Base-by-base conservation (phyloP, 1,140 invertebrate species). In the Nilaparvata lugens region DNA sequence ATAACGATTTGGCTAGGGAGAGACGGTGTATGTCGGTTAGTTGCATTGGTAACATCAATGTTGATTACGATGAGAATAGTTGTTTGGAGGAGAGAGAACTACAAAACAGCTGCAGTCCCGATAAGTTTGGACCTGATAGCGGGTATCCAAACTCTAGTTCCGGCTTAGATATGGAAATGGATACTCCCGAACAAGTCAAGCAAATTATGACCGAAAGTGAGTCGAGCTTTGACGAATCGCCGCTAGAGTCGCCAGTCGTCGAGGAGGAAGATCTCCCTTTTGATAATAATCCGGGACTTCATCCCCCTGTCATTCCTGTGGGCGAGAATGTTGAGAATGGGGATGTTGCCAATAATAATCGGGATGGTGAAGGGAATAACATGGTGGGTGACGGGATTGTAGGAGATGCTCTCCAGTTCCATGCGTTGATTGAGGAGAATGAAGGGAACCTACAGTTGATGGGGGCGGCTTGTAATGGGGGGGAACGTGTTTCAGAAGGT, bases 301-400 rank as follows among this genome's bases (percentile, higher is more conserved):
- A 31, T 9, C 16, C 55, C 14, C 18, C 38, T 16, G 23, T 56
- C 0, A 21, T 58, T 31, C 35, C 28, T 6, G 54, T 65, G 21
- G 18, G 60, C 1, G 64, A 67, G 16, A 58, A 67, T 58, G 75
- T 79, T 5, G 76, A 79, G 69, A 81, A 80, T 65, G 77, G 78
- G 5, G 78, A 81, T 68, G 68, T 80, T 9, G 77, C 73, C 3
- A 80, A 81, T 65, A 80, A 81, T 64, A 81, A 80, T 64, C 69
- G 78, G 28, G 78, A 81, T 63, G 69, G 68, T 1, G 76, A 80
- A 68, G 78, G 78, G 55, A 79, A 80, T 62, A 78, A 80, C 62
- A 71, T 76, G 60, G 65, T 73, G 5, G 67, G 70, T 7, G 11
- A 5, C 42, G 62, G 58, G 7, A 64, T 64, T 21, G 61, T 60